A percentile compares a stretch with the other conserved stretches of the same genome.
Evolutionary conservation across 2,113 vertebrate species (phyloP).

Genomic region (Prolemur simus): DNA sequence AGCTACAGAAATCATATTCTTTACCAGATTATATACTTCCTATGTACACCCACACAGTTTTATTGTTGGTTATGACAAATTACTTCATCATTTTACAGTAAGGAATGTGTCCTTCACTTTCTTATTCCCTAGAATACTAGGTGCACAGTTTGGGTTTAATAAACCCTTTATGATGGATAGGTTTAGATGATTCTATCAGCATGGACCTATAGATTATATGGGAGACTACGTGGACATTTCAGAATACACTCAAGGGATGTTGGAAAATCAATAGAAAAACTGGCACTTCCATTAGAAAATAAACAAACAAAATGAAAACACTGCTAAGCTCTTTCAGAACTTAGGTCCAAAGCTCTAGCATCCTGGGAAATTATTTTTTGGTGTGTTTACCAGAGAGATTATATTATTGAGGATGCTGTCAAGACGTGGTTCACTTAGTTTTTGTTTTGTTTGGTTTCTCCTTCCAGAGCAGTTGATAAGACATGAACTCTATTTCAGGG

Average conservation of each 20-base stretch:
- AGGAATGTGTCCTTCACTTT: neutral
- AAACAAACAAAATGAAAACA: slow-evolving; percentile 50
- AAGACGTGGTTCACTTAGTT: neutral
- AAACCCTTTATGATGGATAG: slow-evolving; percentile 41
- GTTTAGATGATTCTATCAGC: slow-evolving; percentile 14
- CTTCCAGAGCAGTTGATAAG: slow-evolving; percentile 32
- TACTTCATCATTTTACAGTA: slow-evolving; percentile 16
- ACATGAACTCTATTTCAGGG: neutral
- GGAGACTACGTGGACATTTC: slow-evolving; percentile 2
- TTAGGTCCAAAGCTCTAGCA: slow-evolving; percentile 1
- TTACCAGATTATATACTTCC: neutral
- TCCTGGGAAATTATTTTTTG: slow-evolving; percentile 57
- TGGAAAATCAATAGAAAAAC: slow-evolving; percentile 67
- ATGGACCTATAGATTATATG: neutral
- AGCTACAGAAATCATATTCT: neutral
- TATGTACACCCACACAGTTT: neutral
- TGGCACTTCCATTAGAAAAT: slow-evolving; percentile 46
- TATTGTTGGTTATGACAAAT: neutral
- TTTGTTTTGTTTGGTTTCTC: slow-evolving; percentile 45
- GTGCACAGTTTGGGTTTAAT: neutral
- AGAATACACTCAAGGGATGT: neutral
- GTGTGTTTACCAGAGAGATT: slow-evolving; percentile 54
- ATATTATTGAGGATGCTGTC: slow-evolving; percentile 33
- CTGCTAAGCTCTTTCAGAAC: slow-evolving; percentile 26
- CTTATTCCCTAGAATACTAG: neutral